Conservation (phyloP, 1,140 invertebrate species). For the Agrypnia vestita region DNA sequence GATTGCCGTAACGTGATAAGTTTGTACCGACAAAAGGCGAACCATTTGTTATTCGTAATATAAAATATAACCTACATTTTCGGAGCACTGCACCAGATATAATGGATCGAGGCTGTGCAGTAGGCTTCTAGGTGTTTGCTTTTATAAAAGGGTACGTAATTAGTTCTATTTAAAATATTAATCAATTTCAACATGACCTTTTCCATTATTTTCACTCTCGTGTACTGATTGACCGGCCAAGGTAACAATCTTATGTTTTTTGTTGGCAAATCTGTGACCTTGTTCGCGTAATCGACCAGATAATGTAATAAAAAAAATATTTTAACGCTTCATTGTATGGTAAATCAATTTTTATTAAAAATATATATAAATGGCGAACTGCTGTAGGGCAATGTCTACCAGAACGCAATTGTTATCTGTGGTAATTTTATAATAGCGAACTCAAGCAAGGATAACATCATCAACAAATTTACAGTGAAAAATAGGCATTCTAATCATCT, state of each 20-base stretch:
- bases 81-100: not conserved
- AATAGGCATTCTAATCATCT: too few species aligned
- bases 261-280: not conserved
- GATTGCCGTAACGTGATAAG: not conserved
- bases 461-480: too few species aligned
- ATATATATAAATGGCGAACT: too few species aligned
- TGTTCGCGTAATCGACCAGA: not conserved
- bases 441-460: too few species aligned
- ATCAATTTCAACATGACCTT: constrained; percentile 7
- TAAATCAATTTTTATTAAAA: too few species aligned
- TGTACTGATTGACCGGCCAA: constrained; percentile 13
- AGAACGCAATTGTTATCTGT: too few species aligned
- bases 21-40: not conserved
- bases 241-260: not conserved
- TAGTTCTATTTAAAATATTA: not conserved
- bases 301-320: too few species aligned
- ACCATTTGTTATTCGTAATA: not conserved
- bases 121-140: not conserved
- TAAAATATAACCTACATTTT: constrained; percentile 4
- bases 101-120: not conserved
- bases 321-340: too few species aligned
- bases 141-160: not conserved
- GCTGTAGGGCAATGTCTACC: too few species aligned
- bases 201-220: constrained; percentile 7
- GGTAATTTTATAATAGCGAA: too few species aligned